phyloP scores from a whole-genome alignment of 2,113 vertebrate species.

The Oenanthe melanoleuca region DNA sequence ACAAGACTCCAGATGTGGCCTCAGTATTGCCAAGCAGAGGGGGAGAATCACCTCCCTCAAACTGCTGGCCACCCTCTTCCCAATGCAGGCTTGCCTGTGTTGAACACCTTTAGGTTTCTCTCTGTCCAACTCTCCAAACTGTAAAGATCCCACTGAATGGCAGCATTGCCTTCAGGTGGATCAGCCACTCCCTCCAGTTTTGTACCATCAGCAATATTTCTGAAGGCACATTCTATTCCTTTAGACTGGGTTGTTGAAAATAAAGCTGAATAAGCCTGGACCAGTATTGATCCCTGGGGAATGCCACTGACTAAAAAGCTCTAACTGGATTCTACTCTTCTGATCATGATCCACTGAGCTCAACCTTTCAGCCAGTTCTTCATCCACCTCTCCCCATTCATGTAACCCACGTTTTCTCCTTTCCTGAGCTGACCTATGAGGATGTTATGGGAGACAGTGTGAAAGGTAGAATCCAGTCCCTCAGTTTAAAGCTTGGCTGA shows the following conservation, averaged over 20 bases:
- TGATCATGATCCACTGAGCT: background rate
- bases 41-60: background rate
- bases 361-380: background rate
- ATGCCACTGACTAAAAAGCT: background rate
- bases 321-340: background rate
- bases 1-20: background rate
- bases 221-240: background rate
- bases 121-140: background rate
- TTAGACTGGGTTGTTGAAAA: background rate
- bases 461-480: background rate
- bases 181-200: background rate
- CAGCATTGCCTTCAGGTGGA: background rate
- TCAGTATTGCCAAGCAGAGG: background rate
- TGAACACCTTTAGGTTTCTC: background rate
- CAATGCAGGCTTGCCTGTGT: accelerated
- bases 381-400: background rate
- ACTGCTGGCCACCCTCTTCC: background rate
- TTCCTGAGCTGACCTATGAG: accelerated
- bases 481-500: background rate
- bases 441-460: accelerated
- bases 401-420: background rate
- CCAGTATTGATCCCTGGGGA: background rate
- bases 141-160: background rate
- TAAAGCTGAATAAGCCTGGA: background rate
- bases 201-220: accelerated